Conservation (phyloP, 2,113 vertebrate species). For the Perccottus glenii region DNA sequence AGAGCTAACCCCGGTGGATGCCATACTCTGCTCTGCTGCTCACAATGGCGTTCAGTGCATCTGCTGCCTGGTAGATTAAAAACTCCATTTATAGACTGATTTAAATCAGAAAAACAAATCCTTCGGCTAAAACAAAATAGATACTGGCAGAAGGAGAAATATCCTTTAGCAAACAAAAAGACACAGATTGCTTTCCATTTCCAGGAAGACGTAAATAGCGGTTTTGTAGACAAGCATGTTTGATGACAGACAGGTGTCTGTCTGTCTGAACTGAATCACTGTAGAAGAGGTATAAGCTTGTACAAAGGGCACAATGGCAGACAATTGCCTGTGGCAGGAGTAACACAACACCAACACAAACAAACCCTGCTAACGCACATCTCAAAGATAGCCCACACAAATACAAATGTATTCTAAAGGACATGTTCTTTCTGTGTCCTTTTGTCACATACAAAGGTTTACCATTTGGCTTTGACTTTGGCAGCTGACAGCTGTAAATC, state of each 20-base stretch:
- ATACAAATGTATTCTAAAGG: conserved; percentile 51
- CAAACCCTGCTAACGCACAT: conserved; percentile 45
- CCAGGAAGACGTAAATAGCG: not conserved
- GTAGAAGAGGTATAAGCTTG: conserved; percentile 49
- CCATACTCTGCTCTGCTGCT: conserved; percentile 35
- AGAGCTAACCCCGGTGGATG: conserved; percentile 47
- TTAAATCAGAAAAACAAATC: not conserved
- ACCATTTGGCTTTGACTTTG: conserved; percentile 40
- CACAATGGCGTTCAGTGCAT: conserved; percentile 38
- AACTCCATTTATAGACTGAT: not conserved
- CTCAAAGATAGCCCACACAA: conserved; percentile 44
- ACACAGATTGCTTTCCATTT: conserved; percentile 14
- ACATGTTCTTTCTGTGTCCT: conserved; percentile 48
- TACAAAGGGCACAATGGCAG: conserved; percentile 53
- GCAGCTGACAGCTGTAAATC: conserved; percentile 62
- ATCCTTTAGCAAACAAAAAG: conserved; percentile 22
- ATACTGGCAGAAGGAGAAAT: not conserved
- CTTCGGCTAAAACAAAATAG: conserved; percentile 15
- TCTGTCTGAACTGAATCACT: conserved; percentile 41
- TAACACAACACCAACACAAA: conserved; percentile 58
- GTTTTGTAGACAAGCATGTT: conserved; percentile 12
- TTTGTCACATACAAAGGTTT: conserved; percentile 63
- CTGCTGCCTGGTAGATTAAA: conserved; percentile 34
- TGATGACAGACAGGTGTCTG: conserved; percentile 62
- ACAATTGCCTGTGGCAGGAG: conserved; percentile 58